Percentiles rank a stretch among this genome's conserved stretches.
phyloP scores from a whole-genome alignment of 2,113 vertebrate species.

The Equus przewalskii region DNA sequence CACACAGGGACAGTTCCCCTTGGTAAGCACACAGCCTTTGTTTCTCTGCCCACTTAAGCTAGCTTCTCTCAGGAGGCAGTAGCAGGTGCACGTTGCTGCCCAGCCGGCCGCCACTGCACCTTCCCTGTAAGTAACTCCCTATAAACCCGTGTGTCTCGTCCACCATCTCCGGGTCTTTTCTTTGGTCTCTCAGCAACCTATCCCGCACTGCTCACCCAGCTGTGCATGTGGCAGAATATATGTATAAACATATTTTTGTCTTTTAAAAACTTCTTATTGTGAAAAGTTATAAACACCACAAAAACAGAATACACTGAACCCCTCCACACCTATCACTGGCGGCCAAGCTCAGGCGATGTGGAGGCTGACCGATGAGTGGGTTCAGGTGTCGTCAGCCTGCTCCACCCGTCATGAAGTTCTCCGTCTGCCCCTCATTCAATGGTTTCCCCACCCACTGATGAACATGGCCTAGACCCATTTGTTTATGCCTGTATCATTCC shows the following conservation, averaged over 20 bases:
- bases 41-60: no score
- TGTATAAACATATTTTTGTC: slow-evolving; percentile 16
- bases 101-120: no score
- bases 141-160: no score
- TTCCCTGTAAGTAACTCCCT: no score
- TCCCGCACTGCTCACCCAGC: no score
- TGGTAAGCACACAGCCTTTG: no score
- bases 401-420: not conserved
- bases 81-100: no score
- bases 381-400: not conserved
- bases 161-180: no score
- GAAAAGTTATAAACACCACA: not conserved
- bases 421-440: not conserved
- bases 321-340: not conserved
- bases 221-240: no score
- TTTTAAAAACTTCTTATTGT: not conserved
- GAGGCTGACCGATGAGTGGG: not conserved
- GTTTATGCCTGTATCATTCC: not conserved
- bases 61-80: no score
- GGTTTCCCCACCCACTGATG: not conserved
- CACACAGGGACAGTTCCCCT: no score
- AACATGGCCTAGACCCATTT: not conserved
- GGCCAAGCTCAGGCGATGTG: not conserved
- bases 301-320: not conserved
- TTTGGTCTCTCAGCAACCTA: no score